Evolutionary conservation across 2,888 invertebrate species (phyloP).

Genomic region (Drosophila setosimentum): DNA sequence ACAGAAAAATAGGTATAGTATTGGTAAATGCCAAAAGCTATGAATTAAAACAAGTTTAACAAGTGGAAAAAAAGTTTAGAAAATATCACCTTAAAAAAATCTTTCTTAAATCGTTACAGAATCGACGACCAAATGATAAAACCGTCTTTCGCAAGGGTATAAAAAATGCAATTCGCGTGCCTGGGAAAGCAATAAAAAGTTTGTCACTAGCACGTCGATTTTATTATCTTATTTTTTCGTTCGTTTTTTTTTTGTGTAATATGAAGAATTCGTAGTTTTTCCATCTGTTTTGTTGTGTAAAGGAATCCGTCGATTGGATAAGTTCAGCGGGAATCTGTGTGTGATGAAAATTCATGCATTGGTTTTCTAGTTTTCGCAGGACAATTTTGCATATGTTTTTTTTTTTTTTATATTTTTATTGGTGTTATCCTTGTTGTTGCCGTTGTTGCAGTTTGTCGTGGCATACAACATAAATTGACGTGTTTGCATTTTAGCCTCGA

Average conservation of each 20-base stretch:
- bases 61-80: too few relatives aligned
- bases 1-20: not conserved
- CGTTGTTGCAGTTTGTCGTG: conserved; percentile 12
- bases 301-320: conserved; percentile 22
- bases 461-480: conserved; percentile 60
- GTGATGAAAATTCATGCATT: conserved; percentile 25
- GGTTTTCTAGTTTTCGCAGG: conserved; percentile 26
- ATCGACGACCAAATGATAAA: not conserved
- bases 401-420: conserved; percentile 11
- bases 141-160: not conserved
- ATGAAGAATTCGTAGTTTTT: conserved; percentile 2
- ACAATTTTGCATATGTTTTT: conserved; percentile 40
- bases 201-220: conserved; percentile 23
- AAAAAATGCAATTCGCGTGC: conserved; percentile 36
- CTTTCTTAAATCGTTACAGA: not conserved
- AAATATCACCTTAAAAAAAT: too few relatives aligned
- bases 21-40: not conserved
- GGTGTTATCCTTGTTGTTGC: conserved; percentile 12
- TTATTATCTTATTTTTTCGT: conserved; percentile 5
- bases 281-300: conserved; percentile 21
- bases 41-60: not conserved
- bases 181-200: conserved; percentile 47
- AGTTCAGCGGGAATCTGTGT: conserved; percentile 25
- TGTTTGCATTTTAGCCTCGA: conserved; percentile 61
- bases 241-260: not conserved